A percentile compares a stretch with the other conserved stretches of the same genome.
Evolutionary conservation across 2,888 invertebrate genomes (phyloP).

Genomic region (Athrips mouffetella): DNA sequence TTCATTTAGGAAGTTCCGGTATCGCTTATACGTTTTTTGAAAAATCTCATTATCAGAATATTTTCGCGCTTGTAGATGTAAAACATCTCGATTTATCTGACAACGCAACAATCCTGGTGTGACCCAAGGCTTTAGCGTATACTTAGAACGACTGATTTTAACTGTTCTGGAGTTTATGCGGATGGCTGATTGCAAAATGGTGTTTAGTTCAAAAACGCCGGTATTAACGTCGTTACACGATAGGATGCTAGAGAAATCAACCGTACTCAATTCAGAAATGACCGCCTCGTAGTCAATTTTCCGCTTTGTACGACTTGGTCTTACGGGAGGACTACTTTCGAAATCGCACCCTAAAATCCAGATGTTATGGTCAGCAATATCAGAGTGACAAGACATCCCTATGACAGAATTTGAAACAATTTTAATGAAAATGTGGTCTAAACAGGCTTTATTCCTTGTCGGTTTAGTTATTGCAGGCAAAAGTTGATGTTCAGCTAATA

Average conservation of each 20-base stretch:
- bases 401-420: conserved; percentile 1
- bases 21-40: background rate
- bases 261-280: conserved; percentile 21
- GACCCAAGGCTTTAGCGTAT: conserved; percentile 7
- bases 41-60: background rate
- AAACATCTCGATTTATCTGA: background rate
- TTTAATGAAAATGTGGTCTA: background rate
- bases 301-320: background rate
- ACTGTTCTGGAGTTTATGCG: background rate
- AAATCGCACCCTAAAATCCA: background rate
- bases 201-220: background rate
- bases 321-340: conserved; percentile 2
- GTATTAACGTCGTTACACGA: background rate
- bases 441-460: no score
- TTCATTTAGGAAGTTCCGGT: background rate
- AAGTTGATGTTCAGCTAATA: no score
- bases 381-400: background rate
- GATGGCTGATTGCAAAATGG: background rate
- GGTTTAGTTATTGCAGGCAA: no score
- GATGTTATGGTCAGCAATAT: background rate
- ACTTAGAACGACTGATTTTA: background rate
- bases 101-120: conserved; percentile 7
- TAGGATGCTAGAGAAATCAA: background rate
- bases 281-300: background rate
- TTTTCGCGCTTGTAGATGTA: conserved; percentile 1